These are phyloP conservation scores for Scotopteryx bipunctaria DNA, from an alignment of 2,888 invertebrate species.

Conservation along the genomic window DNA sequence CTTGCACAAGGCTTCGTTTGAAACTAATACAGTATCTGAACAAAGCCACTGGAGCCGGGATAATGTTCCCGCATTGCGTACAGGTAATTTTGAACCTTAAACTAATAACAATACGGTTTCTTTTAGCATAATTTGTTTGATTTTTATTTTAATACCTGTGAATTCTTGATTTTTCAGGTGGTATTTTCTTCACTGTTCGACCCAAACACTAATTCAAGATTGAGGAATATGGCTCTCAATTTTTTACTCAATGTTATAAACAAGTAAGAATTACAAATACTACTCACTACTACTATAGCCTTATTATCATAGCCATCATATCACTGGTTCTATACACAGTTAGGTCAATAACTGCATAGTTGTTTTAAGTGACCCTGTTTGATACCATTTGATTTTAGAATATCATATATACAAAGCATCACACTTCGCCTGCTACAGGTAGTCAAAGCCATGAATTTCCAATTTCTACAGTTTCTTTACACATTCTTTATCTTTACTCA, in stretches of 20 bases:
- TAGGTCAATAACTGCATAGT: too few relatives aligned
- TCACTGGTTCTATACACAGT: too few relatives aligned
- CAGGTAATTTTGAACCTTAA: slow-evolving; percentile 80
- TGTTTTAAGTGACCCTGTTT: too few relatives aligned
- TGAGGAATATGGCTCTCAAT: slow-evolving; percentile 91
- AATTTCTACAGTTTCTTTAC: too few relatives aligned
- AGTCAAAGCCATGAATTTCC: too few relatives aligned
- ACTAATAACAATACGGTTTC: background rate
- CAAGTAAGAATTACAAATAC: slow-evolving; percentile 87
- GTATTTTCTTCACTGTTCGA: slow-evolving; percentile 95
- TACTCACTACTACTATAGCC: too few relatives aligned
- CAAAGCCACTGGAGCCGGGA: slow-evolving; percentile 87
- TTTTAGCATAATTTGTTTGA: too few relatives aligned
- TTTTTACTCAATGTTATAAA: slow-evolving; percentile 91
- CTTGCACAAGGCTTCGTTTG: slow-evolving; percentile 91
- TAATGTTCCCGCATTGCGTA: slow-evolving; percentile 91
- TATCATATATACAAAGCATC: too few relatives aligned
- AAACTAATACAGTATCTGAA: slow-evolving; percentile 93
- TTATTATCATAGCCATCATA: too few relatives aligned
- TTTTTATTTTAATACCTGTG: background rate
- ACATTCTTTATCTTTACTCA: too few relatives aligned
- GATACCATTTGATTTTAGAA: too few relatives aligned
- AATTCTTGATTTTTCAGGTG: slow-evolving; percentile 75
- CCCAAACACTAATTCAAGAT: slow-evolving; percentile 90
- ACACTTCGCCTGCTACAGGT: too few relatives aligned